Conservation (phyloP, 2,888 invertebrate genomes). For the Pseudoips prasinana region DNA sequence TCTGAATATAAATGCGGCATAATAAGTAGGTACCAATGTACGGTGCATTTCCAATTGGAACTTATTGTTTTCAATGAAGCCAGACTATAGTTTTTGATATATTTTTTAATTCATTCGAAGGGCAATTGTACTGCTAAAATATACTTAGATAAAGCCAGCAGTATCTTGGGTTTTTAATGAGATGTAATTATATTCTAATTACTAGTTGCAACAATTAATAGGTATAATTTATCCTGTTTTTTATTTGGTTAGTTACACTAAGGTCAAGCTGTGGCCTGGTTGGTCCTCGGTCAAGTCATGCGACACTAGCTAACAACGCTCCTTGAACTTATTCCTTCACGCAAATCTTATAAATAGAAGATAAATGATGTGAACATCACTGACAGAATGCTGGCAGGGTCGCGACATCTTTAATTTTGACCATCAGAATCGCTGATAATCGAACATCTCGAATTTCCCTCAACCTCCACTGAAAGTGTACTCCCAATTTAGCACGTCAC, state of each 20-base stretch:
- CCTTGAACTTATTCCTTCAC: slow-evolving; percentile 18
- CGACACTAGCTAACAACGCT: slow-evolving; percentile 12
- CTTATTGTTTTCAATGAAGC: too few species aligned
- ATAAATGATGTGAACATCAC: slow-evolving; percentile 7
- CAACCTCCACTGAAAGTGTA: slow-evolving; percentile 44
- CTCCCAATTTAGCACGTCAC: slow-evolving; percentile 71
- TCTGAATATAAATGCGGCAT: background rate
- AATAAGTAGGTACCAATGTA: background rate
- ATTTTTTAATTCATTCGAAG: slow-evolving; percentile 13
- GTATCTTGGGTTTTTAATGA: too few species aligned
- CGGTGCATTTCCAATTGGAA: too few species aligned
- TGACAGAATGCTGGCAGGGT: slow-evolving; percentile 12
- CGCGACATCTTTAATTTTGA: slow-evolving; percentile 1
- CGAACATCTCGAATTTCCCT: slow-evolving; percentile 55
- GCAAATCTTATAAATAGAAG: slow-evolving; percentile 14
- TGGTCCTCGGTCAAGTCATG: slow-evolving; percentile 18
- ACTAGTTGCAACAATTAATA: too few species aligned
- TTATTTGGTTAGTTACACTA: too few species aligned
- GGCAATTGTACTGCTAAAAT: too few species aligned
- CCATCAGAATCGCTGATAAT: slow-evolving; percentile 8
- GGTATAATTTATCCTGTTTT: too few species aligned
- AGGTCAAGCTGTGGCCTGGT: too few species aligned
- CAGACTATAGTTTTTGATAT: too few species aligned
- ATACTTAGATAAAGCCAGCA: too few species aligned
- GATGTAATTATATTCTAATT: too few species aligned